Evolutionary conservation across 2,797 vertebrate species (phyloP).

Genomic region (Lagorchestes hirsutus): DNA sequence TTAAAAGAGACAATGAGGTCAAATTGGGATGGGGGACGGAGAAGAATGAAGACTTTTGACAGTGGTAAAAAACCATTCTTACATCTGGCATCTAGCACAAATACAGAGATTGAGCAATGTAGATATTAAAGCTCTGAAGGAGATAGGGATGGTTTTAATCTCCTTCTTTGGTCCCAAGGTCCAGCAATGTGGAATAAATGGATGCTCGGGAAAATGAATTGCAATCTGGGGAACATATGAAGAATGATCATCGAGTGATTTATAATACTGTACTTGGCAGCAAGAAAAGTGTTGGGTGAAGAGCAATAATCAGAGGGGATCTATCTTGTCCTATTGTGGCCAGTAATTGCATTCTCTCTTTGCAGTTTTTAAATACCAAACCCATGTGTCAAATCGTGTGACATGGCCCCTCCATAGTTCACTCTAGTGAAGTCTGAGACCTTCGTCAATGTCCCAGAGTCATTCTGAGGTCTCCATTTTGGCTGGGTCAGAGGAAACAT

Average conservation of each 20-base stretch:
- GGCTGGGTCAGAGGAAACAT: slow-evolving; percentile 23
- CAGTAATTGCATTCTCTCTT: slow-evolving; percentile 30
- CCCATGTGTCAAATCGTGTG: slow-evolving; percentile 18
- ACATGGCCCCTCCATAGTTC: not conserved
- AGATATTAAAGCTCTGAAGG: slow-evolving; percentile 27
- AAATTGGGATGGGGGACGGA: not conserved
- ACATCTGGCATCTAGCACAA: slow-evolving; percentile 4
- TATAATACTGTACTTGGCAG: slow-evolving; percentile 66
- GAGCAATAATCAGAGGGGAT: slow-evolving; percentile 50
- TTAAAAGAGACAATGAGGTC: not conserved
- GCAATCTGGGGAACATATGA: slow-evolving; percentile 79
- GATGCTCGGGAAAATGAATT: slow-evolving; percentile 64
- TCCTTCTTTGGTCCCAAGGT: slow-evolving; percentile 37
- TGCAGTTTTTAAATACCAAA: slow-evolving; percentile 30
- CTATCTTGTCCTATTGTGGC: slow-evolving; percentile 55
- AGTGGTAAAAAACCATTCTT: not conserved
- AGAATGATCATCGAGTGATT: slow-evolving; percentile 71
- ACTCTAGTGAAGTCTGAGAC: not conserved
- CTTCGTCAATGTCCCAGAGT: not conserved
- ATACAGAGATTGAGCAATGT: slow-evolving; percentile 23
- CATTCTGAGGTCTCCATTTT: slow-evolving; percentile 26
- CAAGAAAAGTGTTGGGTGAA: slow-evolving; percentile 69
- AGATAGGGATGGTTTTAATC: slow-evolving; percentile 64
- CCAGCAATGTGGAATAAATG: slow-evolving; percentile 44
- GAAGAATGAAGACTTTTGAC: not conserved